Evolutionary conservation across 64 coral and sea anemone genomes (phyloP).

Genomic region (Actinia equina): DNA sequence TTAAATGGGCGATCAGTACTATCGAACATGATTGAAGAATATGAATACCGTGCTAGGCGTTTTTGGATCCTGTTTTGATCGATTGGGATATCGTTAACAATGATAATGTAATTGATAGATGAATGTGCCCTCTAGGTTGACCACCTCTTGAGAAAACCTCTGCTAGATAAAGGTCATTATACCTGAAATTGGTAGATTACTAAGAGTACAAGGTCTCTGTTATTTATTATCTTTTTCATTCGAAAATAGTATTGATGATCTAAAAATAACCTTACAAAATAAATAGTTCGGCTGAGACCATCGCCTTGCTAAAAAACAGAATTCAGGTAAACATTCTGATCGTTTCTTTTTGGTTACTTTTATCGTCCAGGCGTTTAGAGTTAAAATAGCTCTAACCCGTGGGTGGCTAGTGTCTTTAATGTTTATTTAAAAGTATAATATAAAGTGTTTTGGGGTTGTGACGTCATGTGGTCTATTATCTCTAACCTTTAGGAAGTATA

Average conservation of each 20-base stretch:
- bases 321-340: no score
- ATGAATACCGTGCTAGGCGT: background rate
- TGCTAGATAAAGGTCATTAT: background rate
- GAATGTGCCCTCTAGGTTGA: background rate
- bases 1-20: background rate
- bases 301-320: no score
- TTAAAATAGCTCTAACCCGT: background rate
- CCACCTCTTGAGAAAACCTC: background rate
- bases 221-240: background rate
- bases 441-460: background rate
- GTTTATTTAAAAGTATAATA: slow-evolving; percentile 7
- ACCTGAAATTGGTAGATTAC: background rate
- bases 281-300: no score
- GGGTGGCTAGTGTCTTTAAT: background rate
- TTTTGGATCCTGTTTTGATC: background rate
- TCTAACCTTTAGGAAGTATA: no score
- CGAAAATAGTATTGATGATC: background rate
- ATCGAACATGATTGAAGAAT: background rate
- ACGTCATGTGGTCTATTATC: slow-evolving; percentile 14
- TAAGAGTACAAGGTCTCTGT: background rate
- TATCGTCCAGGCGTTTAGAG: background rate
- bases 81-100: background rate
- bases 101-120: background rate
- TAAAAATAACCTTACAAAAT: background rate
- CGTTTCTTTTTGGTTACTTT: background rate